Evolutionary conservation across 2,113 vertebrate genomes (phyloP).

Genomic region (Cottus gobio): DNA sequence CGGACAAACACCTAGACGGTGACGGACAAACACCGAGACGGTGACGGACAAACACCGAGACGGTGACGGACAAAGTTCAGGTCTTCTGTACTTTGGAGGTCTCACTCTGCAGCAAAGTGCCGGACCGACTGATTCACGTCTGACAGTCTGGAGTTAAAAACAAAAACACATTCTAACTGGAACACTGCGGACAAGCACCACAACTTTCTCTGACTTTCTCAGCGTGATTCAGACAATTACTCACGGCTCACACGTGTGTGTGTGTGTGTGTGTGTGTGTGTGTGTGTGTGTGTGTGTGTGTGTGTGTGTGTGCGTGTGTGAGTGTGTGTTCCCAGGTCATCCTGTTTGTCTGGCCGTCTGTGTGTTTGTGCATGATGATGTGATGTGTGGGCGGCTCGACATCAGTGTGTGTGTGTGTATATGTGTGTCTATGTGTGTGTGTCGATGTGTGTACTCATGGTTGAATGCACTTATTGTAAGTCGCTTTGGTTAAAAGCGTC

Average conservation of each 20-base stretch:
- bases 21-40: too few relatives aligned
- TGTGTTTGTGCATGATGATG: slow-evolving; percentile 55
- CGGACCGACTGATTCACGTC: too few relatives aligned
- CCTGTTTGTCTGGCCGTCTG: slow-evolving; percentile 54
- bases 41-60: too few relatives aligned
- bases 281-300: slow-evolving; percentile 38
- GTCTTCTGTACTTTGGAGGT: too few relatives aligned
- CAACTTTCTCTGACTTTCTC: slow-evolving; percentile 54
- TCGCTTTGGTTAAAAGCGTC: too few relatives aligned
- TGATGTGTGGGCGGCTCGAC: slow-evolving; percentile 39
- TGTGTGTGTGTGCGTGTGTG: slow-evolving; percentile 44
- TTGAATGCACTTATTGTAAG: too few relatives aligned
- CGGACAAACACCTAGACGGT: too few relatives aligned
- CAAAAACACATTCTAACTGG: neutral
- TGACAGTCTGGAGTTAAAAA: neutral
- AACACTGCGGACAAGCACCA: slow-evolving; percentile 25
- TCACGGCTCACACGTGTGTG: slow-evolving; percentile 47
- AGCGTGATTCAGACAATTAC: slow-evolving; percentile 59
- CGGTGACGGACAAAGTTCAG: too few relatives aligned
- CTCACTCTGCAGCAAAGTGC: neutral
- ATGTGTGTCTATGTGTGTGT: slow-evolving; percentile 39
- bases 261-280: slow-evolving; percentile 50
- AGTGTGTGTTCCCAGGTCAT: slow-evolving; percentile 19
- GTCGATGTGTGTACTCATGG: too few relatives aligned
- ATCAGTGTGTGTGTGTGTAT: slow-evolving; percentile 43